Percentiles rank a stretch among this genome's conserved stretches.
phyloP scores from a whole-genome alignment of 2,797 vertebrate genomes.

The Premnoplex brunnescens region DNA sequence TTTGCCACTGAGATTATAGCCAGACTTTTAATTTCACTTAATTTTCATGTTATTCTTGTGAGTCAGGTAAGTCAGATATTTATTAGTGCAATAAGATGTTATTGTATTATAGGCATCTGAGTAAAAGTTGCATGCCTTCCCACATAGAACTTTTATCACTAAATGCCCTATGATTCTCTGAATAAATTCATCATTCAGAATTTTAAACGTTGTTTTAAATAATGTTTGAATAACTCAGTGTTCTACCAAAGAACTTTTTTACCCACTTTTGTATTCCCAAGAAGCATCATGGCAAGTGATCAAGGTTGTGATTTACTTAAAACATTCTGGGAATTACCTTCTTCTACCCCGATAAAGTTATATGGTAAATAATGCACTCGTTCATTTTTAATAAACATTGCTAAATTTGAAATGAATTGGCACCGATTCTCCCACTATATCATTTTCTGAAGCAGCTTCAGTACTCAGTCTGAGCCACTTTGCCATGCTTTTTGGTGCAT shows the following conservation, averaged over 20 bases:
- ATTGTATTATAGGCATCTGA: neutral
- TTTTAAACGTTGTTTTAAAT: neutral
- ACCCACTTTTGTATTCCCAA: neutral
- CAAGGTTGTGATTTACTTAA: neutral
- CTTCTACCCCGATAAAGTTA: neutral
- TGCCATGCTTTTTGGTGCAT: neutral
- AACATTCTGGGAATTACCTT: neutral
- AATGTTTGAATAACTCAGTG: neutral
- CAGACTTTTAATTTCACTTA: neutral
- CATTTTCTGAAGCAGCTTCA: neutral
- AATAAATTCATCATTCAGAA: neutral
- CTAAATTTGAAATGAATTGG: neutral
- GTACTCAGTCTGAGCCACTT: neutral
- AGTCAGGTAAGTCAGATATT: neutral
- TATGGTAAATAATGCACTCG: neutral
- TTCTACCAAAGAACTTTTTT: neutral
- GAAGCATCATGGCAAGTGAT: neutral
- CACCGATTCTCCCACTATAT: neutral
- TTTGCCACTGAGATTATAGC: neutral
- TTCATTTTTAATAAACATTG: neutral
- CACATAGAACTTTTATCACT: neutral
- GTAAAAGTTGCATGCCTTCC: neutral
- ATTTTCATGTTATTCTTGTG: neutral
- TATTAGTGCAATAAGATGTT: neutral
- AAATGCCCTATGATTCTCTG: neutral